phyloP scores from a whole-genome alignment of 2,797 vertebrate species.

The Cercopithecus hamlyni region DNA sequence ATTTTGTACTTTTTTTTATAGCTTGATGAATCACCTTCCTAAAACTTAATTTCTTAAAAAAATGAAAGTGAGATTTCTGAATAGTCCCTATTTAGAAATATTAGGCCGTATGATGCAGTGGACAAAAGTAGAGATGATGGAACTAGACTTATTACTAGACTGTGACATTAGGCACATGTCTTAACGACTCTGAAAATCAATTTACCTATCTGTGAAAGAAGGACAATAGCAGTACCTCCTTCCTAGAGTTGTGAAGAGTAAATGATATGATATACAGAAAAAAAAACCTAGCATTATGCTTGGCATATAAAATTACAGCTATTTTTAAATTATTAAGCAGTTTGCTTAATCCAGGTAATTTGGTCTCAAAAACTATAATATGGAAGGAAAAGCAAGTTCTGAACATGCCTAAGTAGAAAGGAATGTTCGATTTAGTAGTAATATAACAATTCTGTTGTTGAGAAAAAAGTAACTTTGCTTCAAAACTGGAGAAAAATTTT shows the following conservation, averaged over 20 bases:
- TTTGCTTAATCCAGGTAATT: neutral
- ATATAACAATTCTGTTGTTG: neutral
- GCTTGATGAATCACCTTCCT: constrained; percentile 30
- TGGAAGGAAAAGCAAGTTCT: neutral
- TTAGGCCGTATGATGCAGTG: neutral
- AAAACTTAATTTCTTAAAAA: constrained; percentile 24
- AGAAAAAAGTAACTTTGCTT: neutral
- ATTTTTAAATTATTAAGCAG: neutral
- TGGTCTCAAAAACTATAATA: neutral
- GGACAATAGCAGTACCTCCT: neutral
- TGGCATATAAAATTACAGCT: neutral
- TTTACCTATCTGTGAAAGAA: neutral
- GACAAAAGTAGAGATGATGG: neutral
- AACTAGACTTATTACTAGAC: neutral
- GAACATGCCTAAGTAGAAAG: neutral
- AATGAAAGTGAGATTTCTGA: neutral
- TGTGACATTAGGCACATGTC: neutral
- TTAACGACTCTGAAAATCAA: neutral
- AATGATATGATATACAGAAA: neutral
- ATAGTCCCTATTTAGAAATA: neutral
- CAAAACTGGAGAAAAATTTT: neutral
- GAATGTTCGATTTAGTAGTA: neutral
- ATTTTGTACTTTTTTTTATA: neutral
- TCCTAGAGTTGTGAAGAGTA: neutral
- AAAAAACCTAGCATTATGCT: neutral